Percentiles rank a stretch among this genome's conserved stretches.
Evolutionary conservation across 1,140 invertebrate genomes (phyloP).

Genomic region (Pseudachorutes palmiensis): DNA sequence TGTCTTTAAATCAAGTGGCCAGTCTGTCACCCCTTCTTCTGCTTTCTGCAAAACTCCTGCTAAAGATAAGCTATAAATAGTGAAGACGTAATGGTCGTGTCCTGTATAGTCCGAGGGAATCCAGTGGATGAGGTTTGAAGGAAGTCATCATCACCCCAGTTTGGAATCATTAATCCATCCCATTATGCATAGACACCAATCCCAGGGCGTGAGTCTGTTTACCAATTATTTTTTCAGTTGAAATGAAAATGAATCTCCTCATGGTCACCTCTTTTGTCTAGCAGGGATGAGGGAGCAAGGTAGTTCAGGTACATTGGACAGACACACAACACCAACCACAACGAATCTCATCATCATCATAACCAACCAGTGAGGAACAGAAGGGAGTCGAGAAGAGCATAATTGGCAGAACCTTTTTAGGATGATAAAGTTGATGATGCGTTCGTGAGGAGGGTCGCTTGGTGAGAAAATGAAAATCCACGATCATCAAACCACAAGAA

Average conservation of each 20-base stretch:
- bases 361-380: not conserved
- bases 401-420: not conserved
- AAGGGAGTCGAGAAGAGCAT: not conserved
- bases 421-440: not conserved
- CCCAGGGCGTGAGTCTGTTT: not conserved
- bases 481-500: not conserved
- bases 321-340: not conserved
- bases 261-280: not conserved
- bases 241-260: not conserved
- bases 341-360: not conserved
- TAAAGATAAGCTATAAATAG: slow-evolving; percentile 1
- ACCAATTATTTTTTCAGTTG: not conserved
- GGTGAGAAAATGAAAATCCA: too few species aligned
- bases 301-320: not conserved
- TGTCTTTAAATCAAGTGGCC: too few species aligned
- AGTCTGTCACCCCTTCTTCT: too few species aligned
- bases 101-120: not conserved
- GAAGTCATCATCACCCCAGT: not conserved
- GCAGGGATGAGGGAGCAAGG: not conserved
- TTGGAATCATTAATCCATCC: too few species aligned
- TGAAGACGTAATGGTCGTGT: not conserved
- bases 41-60: too few species aligned
- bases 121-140: not conserved
- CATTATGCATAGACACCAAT: not conserved
- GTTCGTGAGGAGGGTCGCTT: not conserved